Conservation (phyloP, 2,888 invertebrate genomes). For the Aricia artaxerxes region DNA sequence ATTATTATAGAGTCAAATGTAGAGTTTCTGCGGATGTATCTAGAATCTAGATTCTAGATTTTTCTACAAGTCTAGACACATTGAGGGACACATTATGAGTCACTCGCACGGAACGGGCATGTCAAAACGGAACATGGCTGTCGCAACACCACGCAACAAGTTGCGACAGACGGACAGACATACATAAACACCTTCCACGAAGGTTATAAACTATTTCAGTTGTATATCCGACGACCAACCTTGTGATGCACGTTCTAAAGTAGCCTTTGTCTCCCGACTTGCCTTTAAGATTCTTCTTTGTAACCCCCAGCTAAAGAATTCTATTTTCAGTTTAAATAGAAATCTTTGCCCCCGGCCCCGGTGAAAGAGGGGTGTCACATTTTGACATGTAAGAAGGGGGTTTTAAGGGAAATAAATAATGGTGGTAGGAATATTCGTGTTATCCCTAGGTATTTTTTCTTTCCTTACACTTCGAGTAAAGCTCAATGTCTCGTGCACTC, state of each 20-base stretch:
- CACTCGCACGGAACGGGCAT: slow-evolving; percentile 20
- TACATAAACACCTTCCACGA: slow-evolving; percentile 17
- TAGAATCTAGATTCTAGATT: neutral
- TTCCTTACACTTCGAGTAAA: too few species aligned
- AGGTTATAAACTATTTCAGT: slow-evolving; percentile 27
- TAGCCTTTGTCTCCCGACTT: neutral
- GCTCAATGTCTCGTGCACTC: too few species aligned
- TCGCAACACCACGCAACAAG: slow-evolving; percentile 17
- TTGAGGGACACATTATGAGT: slow-evolving; percentile 11
- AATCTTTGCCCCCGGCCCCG: too few species aligned
- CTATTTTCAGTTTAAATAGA: too few species aligned
- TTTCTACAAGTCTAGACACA: neutral
- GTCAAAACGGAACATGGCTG: slow-evolving; percentile 25
- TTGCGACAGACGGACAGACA: slow-evolving; percentile 24
- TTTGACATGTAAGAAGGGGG: neutral
- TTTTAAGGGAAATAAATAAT: too few species aligned
- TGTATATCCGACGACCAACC: slow-evolving; percentile 3
- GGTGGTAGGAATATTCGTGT: too few species aligned
- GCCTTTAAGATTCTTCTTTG: neutral
- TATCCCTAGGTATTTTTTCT: too few species aligned
- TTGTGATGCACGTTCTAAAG: neutral
- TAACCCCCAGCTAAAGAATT: neutral
- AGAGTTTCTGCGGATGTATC: too few species aligned
- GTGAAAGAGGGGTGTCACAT: neutral
- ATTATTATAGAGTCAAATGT: too few species aligned